Evolutionary conservation across 2,888 invertebrate genomes (phyloP).

Genomic region (Tubulanus polymorphus): DNA sequence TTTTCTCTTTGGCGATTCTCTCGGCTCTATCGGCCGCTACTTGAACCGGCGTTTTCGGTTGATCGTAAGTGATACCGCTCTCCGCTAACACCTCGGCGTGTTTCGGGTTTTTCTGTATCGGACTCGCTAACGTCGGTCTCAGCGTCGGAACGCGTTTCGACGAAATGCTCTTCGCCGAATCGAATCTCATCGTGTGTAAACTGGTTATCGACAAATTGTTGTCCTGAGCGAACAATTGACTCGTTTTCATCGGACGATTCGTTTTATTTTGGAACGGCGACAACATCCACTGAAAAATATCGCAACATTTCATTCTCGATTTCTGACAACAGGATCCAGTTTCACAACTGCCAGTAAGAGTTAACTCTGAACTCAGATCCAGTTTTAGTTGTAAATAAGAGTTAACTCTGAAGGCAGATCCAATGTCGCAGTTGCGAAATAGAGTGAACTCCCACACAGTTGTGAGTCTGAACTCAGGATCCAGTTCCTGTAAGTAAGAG

Average conservation of each 20-base stretch:
- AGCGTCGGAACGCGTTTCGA: slow-evolving; percentile 63
- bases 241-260: slow-evolving; percentile 68
- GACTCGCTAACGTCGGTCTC: slow-evolving; percentile 71
- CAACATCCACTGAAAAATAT: no score
- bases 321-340: no score
- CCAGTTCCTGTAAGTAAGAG: no score
- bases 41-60: slow-evolving; percentile 71
- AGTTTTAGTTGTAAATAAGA: no score
- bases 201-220: slow-evolving; percentile 70
- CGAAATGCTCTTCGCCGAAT: slow-evolving; percentile 70
- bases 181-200: slow-evolving; percentile 66
- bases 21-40: slow-evolving; percentile 65
- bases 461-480: no score
- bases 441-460: no score
- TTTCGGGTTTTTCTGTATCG: slow-evolving; percentile 70
- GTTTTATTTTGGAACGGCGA: slow-evolving; percentile 62
- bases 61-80: slow-evolving; percentile 78
- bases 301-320: no score
- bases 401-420: no score
- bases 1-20: slow-evolving; percentile 69
- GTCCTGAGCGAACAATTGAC: slow-evolving; percentile 72
- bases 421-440: no score
- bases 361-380: no score
- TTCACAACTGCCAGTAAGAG: no score
- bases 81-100: slow-evolving; percentile 79